Evolutionary conservation across 2,888 invertebrate species (phyloP).

Genomic region (Piscicola geometra): DNA sequence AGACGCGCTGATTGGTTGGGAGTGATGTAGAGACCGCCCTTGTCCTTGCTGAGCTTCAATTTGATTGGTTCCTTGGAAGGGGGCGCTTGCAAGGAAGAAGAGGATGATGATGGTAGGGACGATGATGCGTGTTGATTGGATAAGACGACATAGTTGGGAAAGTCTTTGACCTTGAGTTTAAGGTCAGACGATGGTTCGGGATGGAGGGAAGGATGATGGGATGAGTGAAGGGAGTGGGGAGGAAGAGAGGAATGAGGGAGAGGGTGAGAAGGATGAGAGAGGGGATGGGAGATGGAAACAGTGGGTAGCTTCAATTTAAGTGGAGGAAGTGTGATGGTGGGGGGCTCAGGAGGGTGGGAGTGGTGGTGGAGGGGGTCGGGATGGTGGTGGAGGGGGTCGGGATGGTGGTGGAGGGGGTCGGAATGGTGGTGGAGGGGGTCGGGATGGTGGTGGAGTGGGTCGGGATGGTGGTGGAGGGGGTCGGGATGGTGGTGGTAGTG

Average conservation of each 20-base stretch:
- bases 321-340: background rate
- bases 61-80: slow-evolving; percentile 1
- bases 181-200: background rate
- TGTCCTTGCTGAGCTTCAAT: slow-evolving; percentile 3
- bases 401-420: background rate
- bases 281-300: background rate
- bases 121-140: background rate
- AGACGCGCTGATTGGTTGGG: slow-evolving; percentile 7
- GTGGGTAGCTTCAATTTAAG: background rate
- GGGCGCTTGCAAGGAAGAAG: background rate
- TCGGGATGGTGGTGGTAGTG: too few relatives aligned
- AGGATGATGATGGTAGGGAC: background rate
- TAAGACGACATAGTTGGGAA: background rate
- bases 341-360: too few relatives aligned
- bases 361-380: background rate
- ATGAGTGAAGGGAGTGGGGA: too few relatives aligned
- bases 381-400: background rate
- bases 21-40: background rate
- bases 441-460: too few relatives aligned
- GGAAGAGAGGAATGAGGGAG: too few relatives aligned
- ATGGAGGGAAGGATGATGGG: background rate
- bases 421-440: background rate
- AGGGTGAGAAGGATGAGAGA: background rate
- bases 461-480: too few relatives aligned
- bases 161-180: slow-evolving; percentile 9